Percentiles rank a stretch among this genome's conserved stretches.
Conservation (phyloP, 2,113 vertebrate species). For the Phyllostomus discolor region DNA sequence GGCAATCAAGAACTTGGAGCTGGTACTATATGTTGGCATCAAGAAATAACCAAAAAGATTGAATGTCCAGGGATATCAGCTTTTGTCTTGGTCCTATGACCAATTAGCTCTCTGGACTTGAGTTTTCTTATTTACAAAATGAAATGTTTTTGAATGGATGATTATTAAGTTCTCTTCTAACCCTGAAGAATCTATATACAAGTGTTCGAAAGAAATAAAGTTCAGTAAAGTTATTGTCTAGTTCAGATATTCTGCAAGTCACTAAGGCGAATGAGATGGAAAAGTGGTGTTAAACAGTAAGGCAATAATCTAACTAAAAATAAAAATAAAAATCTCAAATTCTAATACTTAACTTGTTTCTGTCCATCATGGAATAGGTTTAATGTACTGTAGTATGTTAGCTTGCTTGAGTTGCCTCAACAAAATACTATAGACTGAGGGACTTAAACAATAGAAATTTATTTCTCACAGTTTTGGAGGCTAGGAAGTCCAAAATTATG, state of each 20-base stretch:
- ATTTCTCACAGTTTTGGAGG: background rate
- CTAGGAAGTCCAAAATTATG: background rate
- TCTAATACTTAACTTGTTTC: background rate
- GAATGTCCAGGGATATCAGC: background rate
- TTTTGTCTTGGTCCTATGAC: background rate
- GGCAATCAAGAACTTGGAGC: background rate
- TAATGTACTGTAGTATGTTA: background rate
- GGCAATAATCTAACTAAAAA: conserved; percentile 31
- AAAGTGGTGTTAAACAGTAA: conserved; percentile 36
- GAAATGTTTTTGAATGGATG: background rate
- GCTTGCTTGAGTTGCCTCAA: background rate
- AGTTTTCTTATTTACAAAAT: conserved; percentile 40
- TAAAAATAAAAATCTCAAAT: background rate
- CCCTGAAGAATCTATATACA: too few relatives aligned
- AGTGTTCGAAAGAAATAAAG: conserved; percentile 6
- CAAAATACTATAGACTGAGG: background rate
- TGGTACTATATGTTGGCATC: background rate
- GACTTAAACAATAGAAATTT: background rate
- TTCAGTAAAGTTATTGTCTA: conserved; percentile 35
- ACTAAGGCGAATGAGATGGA: conserved; percentile 32
- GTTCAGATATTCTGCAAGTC: conserved; percentile 18
- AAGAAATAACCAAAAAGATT: background rate
- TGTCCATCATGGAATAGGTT: background rate
- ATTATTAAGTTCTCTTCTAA: background rate
- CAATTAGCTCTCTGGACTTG: background rate